Percentiles rank a stretch among this genome's conserved stretches.
Conservation (phyloP, 2,797 vertebrate species). For the Carduelis carduelis region DNA sequence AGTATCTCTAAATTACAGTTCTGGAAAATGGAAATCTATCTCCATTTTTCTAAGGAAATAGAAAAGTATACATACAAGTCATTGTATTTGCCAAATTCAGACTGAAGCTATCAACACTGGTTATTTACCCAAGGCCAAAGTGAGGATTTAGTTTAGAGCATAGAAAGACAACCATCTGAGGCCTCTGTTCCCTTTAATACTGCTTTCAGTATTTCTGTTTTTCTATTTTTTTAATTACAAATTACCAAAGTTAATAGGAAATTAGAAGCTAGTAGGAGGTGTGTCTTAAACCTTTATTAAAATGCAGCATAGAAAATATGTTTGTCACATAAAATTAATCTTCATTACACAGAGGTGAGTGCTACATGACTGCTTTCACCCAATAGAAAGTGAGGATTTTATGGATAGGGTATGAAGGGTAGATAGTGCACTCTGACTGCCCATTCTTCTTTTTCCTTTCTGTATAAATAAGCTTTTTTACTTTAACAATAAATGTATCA, state of each 20-base stretch:
- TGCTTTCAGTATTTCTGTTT: background rate
- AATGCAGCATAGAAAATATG: background rate
- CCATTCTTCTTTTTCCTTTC: background rate
- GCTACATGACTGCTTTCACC: background rate
- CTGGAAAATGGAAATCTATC: background rate
- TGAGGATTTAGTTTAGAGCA: background rate
- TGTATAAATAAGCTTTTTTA: background rate
- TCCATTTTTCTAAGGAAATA: background rate
- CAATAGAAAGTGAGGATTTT: background rate
- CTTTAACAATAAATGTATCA: background rate
- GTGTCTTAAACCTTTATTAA: constrained; percentile 7
- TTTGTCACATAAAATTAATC: background rate
- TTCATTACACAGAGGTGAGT: background rate
- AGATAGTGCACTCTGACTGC: background rate
- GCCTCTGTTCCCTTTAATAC: background rate
- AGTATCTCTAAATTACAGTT: background rate
- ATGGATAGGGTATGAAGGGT: background rate
- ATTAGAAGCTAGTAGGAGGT: background rate
- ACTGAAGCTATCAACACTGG: background rate
- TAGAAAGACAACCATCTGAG: background rate
- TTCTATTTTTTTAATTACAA: background rate
- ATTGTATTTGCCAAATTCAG: background rate
- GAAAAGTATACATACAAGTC: background rate
- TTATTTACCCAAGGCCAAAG: background rate
- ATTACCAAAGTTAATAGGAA: background rate